phyloP scores from a whole-genome alignment of 2,888 invertebrate species.

The Pseudoips prasinana region DNA sequence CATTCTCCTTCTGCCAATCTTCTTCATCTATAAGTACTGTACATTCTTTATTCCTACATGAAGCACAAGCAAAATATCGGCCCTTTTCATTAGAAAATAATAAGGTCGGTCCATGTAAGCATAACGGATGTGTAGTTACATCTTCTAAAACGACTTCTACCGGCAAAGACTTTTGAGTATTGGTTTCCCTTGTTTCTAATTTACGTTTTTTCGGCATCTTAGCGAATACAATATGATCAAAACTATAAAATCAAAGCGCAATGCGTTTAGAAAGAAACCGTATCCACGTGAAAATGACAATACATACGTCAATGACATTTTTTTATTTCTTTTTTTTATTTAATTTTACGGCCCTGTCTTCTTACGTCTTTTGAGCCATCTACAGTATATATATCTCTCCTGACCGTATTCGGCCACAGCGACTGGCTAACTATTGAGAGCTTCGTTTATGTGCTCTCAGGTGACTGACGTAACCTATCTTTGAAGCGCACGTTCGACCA shows the following conservation, averaged over 20 bases:
- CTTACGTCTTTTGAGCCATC: too few species aligned
- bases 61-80: conserved; percentile 91
- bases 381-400: too few species aligned
- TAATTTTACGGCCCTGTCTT: too few species aligned
- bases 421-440: too few species aligned
- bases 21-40: conserved; percentile 84
- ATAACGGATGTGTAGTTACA: conserved; percentile 84
- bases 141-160: conserved; percentile 81
- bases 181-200: conserved; percentile 36
- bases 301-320: not conserved
- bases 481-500: too few species aligned
- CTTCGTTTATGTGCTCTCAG: too few species aligned
- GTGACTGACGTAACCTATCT: too few species aligned
- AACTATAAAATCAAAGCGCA: not conserved
- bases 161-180: conserved; percentile 41
- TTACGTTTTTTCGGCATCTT: conserved; percentile 67
- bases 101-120: conserved; percentile 89
- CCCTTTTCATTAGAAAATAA: conserved; percentile 83
- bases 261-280: not conserved
- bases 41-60: conserved; percentile 90
- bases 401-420: too few species aligned
- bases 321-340: too few species aligned
- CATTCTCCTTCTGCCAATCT: conserved; percentile 76
- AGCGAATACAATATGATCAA: not conserved
- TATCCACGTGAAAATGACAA: conserved; percentile 11